phyloP scores from a whole-genome alignment of 2,113 vertebrate species.

The Bothrops jararaca region DNA sequence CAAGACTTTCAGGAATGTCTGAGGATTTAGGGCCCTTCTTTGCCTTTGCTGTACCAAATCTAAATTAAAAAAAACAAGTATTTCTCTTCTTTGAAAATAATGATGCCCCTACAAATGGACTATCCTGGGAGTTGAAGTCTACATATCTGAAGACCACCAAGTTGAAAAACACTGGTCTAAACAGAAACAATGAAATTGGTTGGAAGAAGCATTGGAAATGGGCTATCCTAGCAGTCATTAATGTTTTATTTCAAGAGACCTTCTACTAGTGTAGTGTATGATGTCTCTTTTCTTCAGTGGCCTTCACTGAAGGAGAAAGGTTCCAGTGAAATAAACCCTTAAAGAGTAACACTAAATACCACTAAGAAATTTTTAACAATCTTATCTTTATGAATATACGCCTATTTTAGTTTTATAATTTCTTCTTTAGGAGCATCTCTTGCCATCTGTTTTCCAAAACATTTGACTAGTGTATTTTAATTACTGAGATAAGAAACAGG shows the following conservation, averaged over 20 bases:
- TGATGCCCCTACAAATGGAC: background rate
- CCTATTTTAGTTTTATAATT: slow-evolving; percentile 30
- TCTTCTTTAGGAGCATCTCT: slow-evolving; percentile 42
- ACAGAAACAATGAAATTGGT: background rate
- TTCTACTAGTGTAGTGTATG: background rate
- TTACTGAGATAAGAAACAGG: slow-evolving; percentile 32
- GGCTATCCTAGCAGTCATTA: background rate
- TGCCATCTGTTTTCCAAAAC: slow-evolving; percentile 60
- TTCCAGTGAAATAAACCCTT: background rate
- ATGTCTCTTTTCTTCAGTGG: background rate
- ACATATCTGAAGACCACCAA: background rate
- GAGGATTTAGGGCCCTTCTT: background rate
- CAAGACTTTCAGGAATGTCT: background rate
- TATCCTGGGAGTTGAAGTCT: background rate
- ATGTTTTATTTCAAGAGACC: background rate
- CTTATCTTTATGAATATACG: slow-evolving; percentile 15
- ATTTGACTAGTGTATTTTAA: slow-evolving; percentile 52
- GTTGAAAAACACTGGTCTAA: background rate
- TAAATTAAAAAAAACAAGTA: background rate
- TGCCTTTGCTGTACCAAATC: background rate
- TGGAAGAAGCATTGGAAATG: background rate
- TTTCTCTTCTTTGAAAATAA: background rate
- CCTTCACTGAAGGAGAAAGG: background rate
- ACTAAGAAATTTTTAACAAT: slow-evolving; percentile 32
- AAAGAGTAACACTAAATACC: background rate